These are phyloP conservation scores for Antheraea yamamai DNA, from an alignment of 2,888 invertebrate species.

Conservation along the genomic window DNA sequence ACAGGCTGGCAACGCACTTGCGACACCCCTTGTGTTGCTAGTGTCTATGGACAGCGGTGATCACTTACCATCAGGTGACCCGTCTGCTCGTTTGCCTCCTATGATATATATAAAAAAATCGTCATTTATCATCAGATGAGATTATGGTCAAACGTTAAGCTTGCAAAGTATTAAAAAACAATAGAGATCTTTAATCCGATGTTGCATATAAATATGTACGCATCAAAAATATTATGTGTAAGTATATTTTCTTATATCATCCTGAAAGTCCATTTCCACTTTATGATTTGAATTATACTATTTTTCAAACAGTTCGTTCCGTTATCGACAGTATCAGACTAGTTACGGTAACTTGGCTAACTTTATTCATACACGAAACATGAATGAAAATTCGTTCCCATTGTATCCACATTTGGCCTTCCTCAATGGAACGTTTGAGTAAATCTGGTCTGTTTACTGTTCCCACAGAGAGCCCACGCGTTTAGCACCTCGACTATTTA, in stretches of 20 bases:
- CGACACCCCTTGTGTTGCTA: no score
- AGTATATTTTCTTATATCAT: background rate
- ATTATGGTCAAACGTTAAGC: no score
- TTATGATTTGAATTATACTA: background rate
- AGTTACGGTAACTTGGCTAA: conserved; percentile 24
- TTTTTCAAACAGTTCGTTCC: background rate
- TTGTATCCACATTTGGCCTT: conserved; percentile 25
- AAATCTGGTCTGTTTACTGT: conserved; percentile 57
- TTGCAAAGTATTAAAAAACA: no score
- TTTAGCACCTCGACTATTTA: conserved; percentile 56
- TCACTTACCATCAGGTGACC: no score
- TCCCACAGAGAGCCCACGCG: conserved; percentile 69
- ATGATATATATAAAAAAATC: no score
- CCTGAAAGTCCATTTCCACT: background rate
- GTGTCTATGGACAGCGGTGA: no score
- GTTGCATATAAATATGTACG: background rate
- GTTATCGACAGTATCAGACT: background rate
- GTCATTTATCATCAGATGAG: no score
- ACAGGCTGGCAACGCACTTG: no score
- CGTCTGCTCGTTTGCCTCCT: no score
- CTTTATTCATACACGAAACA: conserved; percentile 24
- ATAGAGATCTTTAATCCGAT: no score
- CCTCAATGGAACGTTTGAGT: conserved; percentile 41
- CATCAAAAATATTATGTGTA: background rate
- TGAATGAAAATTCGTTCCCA: conserved; percentile 36